A percentile compares a stretch with the other conserved stretches of the same genome.
Evolutionary conservation across 2,888 invertebrate species (phyloP).

Genomic region (Lomographa bimaculata): DNA sequence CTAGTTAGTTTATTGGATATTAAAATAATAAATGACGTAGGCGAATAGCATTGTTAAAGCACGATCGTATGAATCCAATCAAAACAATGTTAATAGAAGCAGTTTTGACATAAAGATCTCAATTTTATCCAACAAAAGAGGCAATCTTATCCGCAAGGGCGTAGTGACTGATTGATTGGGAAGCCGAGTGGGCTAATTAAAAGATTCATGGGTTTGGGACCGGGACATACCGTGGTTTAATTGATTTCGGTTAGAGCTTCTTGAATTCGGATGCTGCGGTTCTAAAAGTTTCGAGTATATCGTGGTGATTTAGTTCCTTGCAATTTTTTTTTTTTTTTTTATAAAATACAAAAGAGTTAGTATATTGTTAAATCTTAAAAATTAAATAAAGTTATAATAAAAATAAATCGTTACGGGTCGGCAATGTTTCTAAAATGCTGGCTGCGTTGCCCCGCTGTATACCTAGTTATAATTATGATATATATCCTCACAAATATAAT

Average conservation of each 20-base stretch:
- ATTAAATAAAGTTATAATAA: too few relatives aligned
- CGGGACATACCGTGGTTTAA: conserved; percentile 65
- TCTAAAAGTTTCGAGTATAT: conserved; percentile 50
- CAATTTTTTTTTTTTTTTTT: background rate
- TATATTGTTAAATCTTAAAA: too few relatives aligned
- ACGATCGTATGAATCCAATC: conserved; percentile 29
- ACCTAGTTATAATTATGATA: too few relatives aligned
- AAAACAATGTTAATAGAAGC: conserved; percentile 24
- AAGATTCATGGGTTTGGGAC: conserved; percentile 58
- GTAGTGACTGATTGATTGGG: conserved; percentile 55
- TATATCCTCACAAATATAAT: too few relatives aligned
- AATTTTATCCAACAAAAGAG: conserved; percentile 44
- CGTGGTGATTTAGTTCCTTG: background rate
- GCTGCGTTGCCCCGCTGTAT: too few relatives aligned
- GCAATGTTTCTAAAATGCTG: too few relatives aligned
- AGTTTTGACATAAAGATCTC: conserved; percentile 38
- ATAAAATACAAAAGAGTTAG: too few relatives aligned
- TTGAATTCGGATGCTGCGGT: conserved; percentile 50
- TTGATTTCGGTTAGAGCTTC: conserved; percentile 67
- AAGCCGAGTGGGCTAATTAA: conserved; percentile 66
- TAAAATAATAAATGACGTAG: too few relatives aligned
- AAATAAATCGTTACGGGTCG: too few relatives aligned
- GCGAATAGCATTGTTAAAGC: too few relatives aligned
- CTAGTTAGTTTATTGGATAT: too few relatives aligned
- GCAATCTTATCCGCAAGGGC: conserved; percentile 46